These are phyloP conservation scores for Alsophila aescularia DNA, from an alignment of 2,888 invertebrate species.

Conservation along the genomic window DNA sequence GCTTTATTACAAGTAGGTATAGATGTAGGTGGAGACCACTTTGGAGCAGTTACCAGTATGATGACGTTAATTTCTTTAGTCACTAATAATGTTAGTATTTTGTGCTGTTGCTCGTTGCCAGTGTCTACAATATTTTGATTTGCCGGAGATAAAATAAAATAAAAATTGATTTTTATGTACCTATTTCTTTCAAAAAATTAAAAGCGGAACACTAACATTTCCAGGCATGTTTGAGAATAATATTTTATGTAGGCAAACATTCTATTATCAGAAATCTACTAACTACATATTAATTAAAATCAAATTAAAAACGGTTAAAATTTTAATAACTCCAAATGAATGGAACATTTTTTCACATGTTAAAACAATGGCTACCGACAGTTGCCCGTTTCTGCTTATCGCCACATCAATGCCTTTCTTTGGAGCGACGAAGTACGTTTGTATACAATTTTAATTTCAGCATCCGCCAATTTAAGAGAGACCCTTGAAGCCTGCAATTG, in stretches of 20 bases:
- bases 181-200: no score
- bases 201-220: no score
- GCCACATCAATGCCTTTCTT: constrained; percentile 75
- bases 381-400: constrained; percentile 73
- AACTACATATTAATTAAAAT: constrained; percentile 64
- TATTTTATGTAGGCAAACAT: constrained; percentile 20
- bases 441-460: constrained; percentile 74
- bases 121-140: no score
- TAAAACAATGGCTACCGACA: constrained; percentile 80
- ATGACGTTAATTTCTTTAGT: no score
- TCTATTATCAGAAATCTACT: constrained; percentile 17
- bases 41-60: no score
- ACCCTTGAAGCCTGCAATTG: constrained; percentile 32
- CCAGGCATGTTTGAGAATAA: no score
- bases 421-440: constrained; percentile 62
- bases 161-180: no score
- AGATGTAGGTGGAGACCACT: no score
- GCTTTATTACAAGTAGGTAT: no score
- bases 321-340: constrained; percentile 65
- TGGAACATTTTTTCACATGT: constrained; percentile 68
- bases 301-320: constrained; percentile 68
- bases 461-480: constrained; percentile 50
- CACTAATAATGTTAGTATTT: no score
- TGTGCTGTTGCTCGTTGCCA: no score
- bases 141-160: no score